Conservation (phyloP, 2,797 vertebrate genomes). For the Syngnathus acus region DNA sequence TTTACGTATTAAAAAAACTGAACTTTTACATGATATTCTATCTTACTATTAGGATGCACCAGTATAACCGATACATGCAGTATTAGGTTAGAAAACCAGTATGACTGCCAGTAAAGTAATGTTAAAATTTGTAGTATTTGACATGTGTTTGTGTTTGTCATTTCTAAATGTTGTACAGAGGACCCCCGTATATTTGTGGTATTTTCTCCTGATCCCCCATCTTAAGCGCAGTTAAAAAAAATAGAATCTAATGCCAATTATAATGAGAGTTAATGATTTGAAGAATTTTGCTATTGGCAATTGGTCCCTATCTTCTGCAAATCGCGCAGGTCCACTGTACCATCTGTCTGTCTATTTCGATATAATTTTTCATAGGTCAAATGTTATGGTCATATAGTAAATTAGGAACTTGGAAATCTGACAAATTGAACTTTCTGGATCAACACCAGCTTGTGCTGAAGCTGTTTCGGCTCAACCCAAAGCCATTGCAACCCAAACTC, state of each 20-base stretch:
- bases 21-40: not conserved
- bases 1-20: not conserved
- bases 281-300: too few relatives aligned
- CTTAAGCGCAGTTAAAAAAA: too few relatives aligned
- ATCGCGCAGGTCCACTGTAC: too few relatives aligned
- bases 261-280: too few relatives aligned
- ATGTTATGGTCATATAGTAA: not conserved
- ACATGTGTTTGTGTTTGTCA: not conserved
- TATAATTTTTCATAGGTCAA: not conserved
- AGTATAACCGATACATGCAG: not conserved
- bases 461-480: not conserved
- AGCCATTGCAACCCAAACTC: not conserved
- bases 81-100: not conserved
- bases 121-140: not conserved
- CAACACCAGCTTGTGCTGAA: not conserved
- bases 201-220: too few relatives aligned
- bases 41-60: not conserved
- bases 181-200: not conserved
- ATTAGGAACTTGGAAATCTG: not conserved
- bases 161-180: not conserved
- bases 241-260: too few relatives aligned
- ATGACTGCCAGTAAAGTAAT: not conserved
- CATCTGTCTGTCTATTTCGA: not conserved
- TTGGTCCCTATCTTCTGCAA: too few relatives aligned
- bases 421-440: constrained; percentile 1